phyloP scores from a whole-genome alignment of 2,113 vertebrate genomes.

The Heterotis niloticus region DNA sequence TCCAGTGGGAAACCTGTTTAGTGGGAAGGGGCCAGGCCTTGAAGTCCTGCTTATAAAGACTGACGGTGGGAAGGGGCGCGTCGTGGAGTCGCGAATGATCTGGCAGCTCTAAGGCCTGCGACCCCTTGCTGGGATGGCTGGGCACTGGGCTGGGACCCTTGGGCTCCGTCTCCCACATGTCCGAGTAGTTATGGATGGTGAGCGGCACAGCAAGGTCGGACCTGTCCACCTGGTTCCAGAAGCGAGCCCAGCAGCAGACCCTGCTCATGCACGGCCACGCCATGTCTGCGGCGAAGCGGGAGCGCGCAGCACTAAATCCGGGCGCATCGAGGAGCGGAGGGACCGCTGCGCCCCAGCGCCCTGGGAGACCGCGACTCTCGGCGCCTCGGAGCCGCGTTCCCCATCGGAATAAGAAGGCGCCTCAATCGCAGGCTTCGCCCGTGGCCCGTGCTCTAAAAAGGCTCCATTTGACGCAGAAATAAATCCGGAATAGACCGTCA shows the following conservation, averaged over 20 bases:
- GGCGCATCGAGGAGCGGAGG: not conserved
- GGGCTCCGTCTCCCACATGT: too few species aligned
- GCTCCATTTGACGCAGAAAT: not conserved
- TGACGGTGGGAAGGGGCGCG: not conserved
- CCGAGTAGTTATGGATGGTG: too few species aligned
- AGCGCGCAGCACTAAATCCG: too few species aligned
- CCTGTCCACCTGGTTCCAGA: too few species aligned
- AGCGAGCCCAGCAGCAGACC: too few species aligned
- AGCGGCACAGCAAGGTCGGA: too few species aligned
- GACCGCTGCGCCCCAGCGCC: not conserved
- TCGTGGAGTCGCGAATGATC: not conserved
- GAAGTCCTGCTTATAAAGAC: slow-evolving; percentile 19
- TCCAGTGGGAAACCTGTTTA: not conserved
- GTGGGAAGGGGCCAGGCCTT: slow-evolving; percentile 13
- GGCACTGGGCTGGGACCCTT: too few species aligned
- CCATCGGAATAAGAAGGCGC: not conserved
- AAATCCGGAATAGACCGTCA: not conserved
- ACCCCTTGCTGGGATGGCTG: too few species aligned
- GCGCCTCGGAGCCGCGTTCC: not conserved
- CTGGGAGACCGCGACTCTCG: too few species aligned
- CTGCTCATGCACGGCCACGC: too few species aligned
- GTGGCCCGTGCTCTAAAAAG: not conserved
- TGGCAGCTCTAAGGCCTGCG: not conserved
- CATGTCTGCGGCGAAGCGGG: too few species aligned
- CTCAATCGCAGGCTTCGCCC: not conserved